Evolutionary conservation across 2,113 vertebrate species (phyloP).

Genomic region (Narcine bancroftii): DNA sequence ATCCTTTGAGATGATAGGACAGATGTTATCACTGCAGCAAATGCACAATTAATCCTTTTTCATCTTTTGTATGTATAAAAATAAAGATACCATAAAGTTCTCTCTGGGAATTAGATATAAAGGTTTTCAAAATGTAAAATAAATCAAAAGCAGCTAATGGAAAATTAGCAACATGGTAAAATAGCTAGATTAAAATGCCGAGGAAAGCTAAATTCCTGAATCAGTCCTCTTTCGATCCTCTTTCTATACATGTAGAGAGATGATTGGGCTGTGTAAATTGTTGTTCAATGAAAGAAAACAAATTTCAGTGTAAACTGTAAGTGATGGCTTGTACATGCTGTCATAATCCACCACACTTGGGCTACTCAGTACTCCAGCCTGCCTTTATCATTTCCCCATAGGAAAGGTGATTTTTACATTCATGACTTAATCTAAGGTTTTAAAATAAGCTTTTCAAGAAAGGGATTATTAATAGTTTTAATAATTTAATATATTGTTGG

Average conservation of each 20-base stretch:
- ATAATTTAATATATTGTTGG: too few species aligned
- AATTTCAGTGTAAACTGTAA: background rate
- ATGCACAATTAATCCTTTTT: slow-evolving; percentile 53
- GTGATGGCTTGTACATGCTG: background rate
- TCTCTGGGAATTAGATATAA: slow-evolving; percentile 30
- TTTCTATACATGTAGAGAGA: background rate
- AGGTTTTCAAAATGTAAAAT: slow-evolving; percentile 36
- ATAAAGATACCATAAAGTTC: slow-evolving; percentile 42
- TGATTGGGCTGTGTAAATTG: background rate
- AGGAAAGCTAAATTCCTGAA: background rate
- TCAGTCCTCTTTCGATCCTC: background rate
- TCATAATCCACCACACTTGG: background rate
- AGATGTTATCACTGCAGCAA: slow-evolving; percentile 55
- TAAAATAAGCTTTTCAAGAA: background rate
- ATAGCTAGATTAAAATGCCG: background rate
- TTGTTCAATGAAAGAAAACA: background rate
- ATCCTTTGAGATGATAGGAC: slow-evolving; percentile 66
- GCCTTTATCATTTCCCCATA: background rate
- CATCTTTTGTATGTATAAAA: slow-evolving; percentile 45
- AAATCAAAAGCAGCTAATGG: slow-evolving; percentile 35
- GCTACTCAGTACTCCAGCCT: background rate
- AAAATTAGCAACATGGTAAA: slow-evolving; percentile 15
- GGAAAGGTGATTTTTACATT: background rate
- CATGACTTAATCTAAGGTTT: background rate
- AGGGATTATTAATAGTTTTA: too few species aligned